Evolutionary conservation across 1,140 invertebrate species (phyloP).

Genomic region (Phocides pigmalion): DNA sequence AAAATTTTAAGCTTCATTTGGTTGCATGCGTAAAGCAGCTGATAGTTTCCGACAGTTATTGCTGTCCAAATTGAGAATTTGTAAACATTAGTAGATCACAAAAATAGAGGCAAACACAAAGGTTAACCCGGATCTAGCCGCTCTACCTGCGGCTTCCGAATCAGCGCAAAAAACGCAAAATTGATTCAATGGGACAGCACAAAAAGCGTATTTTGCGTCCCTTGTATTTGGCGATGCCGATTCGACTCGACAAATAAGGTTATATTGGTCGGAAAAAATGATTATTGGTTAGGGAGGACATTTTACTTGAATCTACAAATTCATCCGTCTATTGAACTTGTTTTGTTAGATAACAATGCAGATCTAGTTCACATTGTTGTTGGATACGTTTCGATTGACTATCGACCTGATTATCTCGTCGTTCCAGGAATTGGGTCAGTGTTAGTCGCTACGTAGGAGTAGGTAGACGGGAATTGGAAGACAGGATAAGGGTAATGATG

Average conservation of each 20-base stretch:
- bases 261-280: conserved; percentile 77
- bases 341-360: conserved; percentile 34
- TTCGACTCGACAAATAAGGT: conserved; percentile 71
- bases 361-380: conserved; percentile 44
- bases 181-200: conserved; percentile 66
- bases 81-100: conserved; percentile 75
- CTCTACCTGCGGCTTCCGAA: conserved; percentile 82
- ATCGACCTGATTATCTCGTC: conserved; percentile 63
- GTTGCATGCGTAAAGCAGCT: conserved; percentile 59
- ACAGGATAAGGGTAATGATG: conserved; percentile 68
- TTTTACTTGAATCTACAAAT: conserved; percentile 47
- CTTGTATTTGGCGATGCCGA: conserved; percentile 70
- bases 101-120: conserved; percentile 62
- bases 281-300: conserved; percentile 69
- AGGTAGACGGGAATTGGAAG: conserved; percentile 50
- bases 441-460: conserved; percentile 58
- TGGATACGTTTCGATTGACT: conserved; percentile 56
- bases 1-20: conserved; percentile 61
- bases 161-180: conserved; percentile 72
- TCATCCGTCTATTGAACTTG: conserved; percentile 44
- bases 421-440: conserved; percentile 72
- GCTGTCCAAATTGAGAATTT: conserved; percentile 74
- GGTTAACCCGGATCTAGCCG: conserved; percentile 72
- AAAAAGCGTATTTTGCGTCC: conserved; percentile 69
- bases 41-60: conserved; percentile 75